These are phyloP conservation scores for Neoscelio sp. DNA, from an alignment of 2,888 invertebrate species.

Conservation along the genomic window DNA sequence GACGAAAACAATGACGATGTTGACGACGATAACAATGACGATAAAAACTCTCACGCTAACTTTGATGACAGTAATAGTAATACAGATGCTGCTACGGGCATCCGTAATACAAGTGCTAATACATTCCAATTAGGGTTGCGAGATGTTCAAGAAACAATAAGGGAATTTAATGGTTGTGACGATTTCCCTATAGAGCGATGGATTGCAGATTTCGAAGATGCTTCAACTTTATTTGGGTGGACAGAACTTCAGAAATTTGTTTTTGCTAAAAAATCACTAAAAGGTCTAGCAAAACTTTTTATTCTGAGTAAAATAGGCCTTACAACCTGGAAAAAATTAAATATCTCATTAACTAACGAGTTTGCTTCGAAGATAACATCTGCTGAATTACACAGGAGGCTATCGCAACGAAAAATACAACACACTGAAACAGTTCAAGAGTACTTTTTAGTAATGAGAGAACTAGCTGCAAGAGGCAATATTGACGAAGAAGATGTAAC, in stretches of 20 bases:
- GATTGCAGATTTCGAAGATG: conserved; percentile 51
- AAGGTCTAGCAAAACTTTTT: conserved; percentile 1
- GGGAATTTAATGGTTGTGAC: conserved; percentile 30
- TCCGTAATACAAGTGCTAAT: background rate
- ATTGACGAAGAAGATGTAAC: conserved; percentile 15
- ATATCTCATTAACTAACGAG: background rate
- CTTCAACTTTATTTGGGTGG: conserved; percentile 29
- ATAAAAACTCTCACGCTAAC: too few species aligned
- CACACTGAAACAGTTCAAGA: background rate
- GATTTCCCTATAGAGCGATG: conserved; percentile 40
- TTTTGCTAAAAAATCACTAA: conserved; percentile 22
- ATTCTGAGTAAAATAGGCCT: conserved; percentile 4
- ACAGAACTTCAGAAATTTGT: conserved; percentile 43
- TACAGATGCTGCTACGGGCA: background rate
- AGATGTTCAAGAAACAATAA: conserved; percentile 47
- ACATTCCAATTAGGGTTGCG: conserved; percentile 4
- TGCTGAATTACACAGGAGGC: background rate
- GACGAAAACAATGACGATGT: background rate
- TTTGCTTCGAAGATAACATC: background rate
- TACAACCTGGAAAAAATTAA: background rate
- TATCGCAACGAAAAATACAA: background rate
- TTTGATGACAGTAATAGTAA: background rate
- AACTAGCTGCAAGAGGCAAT: conserved; percentile 7
- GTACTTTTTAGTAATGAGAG: conserved; percentile 8
- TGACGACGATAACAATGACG: background rate